Evolutionary conservation across 1,140 invertebrate genomes (phyloP).

Genomic region (Solenopsis invicta): DNA sequence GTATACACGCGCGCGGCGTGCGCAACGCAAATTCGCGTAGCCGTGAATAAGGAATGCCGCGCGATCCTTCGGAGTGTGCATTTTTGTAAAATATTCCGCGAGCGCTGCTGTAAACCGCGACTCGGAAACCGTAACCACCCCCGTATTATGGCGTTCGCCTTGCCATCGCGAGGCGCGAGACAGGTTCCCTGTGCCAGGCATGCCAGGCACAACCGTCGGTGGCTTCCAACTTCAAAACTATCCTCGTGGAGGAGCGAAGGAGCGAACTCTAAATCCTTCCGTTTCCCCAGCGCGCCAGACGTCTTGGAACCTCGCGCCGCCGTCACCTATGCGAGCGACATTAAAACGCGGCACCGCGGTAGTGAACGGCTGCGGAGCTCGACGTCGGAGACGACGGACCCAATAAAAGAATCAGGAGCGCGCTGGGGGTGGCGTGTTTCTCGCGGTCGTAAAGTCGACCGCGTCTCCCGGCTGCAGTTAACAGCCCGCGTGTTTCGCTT

Average conservation of each 20-base stretch:
- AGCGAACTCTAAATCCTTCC: background rate
- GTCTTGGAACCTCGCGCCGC: conserved; percentile 12
- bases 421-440: background rate
- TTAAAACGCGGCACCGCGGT: conserved; percentile 56
- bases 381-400: background rate
- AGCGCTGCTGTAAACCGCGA: conserved; percentile 38
- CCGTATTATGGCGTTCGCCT: conserved; percentile 47
- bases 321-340: conserved; percentile 31
- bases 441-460: conserved; percentile 28
- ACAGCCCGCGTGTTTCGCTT: background rate
- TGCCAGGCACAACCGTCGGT: background rate
- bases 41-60: conserved; percentile 72
- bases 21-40: conserved; percentile 53
- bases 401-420: conserved; percentile 57
- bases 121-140: conserved; percentile 64
- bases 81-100: conserved; percentile 77
- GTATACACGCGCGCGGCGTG: background rate
- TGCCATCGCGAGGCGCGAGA: conserved; percentile 45
- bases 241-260: background rate
- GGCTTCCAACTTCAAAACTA: conserved; percentile 24
- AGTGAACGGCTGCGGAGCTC: conserved; percentile 19
- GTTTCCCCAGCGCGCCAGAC: conserved; percentile 27
- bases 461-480: conserved; percentile 24
- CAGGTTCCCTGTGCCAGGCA: conserved; percentile 39
- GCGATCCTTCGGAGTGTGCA: conserved; percentile 65